phyloP scores from a whole-genome alignment of 2,888 invertebrate species.

The Amphipyra berbera region DNA sequence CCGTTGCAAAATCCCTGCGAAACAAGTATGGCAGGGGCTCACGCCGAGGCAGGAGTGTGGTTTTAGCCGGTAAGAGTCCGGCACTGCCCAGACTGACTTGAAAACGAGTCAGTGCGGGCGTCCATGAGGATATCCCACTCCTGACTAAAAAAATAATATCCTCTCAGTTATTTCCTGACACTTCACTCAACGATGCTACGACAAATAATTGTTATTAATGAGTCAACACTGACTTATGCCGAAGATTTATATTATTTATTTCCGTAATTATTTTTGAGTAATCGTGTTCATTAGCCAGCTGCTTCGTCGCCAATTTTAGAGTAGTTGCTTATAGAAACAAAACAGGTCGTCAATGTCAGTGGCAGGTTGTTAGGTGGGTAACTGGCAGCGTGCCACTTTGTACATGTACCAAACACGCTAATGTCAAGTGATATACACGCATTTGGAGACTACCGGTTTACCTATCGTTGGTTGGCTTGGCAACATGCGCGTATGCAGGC shows the following conservation, averaged over 20 bases:
- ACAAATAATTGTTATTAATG: constrained; percentile 1
- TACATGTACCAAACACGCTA: constrained; percentile 25
- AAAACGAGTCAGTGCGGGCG: no score
- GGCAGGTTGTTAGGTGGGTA: constrained; percentile 1
- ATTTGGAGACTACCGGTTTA: no score
- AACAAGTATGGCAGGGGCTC: no score
- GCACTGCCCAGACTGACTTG: no score
- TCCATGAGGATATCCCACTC: no score
- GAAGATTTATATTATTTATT: constrained; percentile 25
- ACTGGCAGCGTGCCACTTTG: constrained; percentile 35
- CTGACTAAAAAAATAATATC: no score
- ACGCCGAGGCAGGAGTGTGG: no score
- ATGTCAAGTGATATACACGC: neutral
- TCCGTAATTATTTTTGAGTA: constrained; percentile 39
- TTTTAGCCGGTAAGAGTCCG: no score
- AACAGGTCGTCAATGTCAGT: constrained; percentile 37
- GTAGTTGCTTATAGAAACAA: constrained; percentile 33
- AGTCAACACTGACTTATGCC: neutral
- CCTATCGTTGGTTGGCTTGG: no score
- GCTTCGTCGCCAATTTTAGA: constrained; percentile 37
- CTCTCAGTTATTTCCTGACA: no score
- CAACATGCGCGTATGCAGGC: no score
- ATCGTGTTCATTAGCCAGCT: constrained; percentile 23
- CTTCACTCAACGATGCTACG: neutral
- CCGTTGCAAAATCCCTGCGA: no score